Evolutionary conservation across 2,113 vertebrate species (phyloP).

Genomic region (Delphinapterus leucas): DNA sequence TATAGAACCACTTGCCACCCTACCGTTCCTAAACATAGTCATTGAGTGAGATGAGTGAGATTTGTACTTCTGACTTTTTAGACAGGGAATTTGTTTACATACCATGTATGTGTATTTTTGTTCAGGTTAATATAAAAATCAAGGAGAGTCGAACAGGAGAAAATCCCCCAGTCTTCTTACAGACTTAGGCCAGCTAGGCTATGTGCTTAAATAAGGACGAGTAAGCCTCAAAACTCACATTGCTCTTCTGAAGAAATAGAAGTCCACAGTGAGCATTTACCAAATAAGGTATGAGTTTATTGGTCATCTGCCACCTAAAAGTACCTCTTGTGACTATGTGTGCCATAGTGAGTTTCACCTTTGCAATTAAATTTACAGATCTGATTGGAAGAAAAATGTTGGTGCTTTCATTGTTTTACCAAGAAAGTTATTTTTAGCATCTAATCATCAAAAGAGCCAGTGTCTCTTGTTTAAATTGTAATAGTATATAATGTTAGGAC

Average conservation of each 20-base stretch:
- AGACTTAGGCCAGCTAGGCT: not conserved
- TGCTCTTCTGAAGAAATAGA: not conserved
- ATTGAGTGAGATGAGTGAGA: not conserved
- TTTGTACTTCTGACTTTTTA: not conserved
- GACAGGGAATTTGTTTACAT: not conserved
- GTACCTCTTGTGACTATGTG: not conserved
- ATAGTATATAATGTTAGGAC: not conserved
- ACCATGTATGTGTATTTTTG: not conserved
- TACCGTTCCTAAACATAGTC: not conserved
- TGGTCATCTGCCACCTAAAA: not conserved
- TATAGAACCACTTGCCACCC: not conserved
- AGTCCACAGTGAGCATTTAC: not conserved
- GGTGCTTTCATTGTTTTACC: not conserved
- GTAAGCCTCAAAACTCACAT: not conserved
- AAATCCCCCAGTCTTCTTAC: not conserved
- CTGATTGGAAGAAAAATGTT: not conserved
- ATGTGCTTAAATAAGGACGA: not conserved
- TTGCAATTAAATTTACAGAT: not conserved
- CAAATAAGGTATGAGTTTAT: not conserved
- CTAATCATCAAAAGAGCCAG: not conserved
- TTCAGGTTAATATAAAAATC: not conserved
- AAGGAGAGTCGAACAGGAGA: not conserved
- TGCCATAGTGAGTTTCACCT: not conserved
- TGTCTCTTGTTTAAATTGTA: not conserved
- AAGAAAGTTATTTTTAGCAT: constrained; percentile 10